These are phyloP conservation scores for Ciconia stormi DNA, from an alignment of 2,113 vertebrate species.

Conservation along the genomic window DNA sequence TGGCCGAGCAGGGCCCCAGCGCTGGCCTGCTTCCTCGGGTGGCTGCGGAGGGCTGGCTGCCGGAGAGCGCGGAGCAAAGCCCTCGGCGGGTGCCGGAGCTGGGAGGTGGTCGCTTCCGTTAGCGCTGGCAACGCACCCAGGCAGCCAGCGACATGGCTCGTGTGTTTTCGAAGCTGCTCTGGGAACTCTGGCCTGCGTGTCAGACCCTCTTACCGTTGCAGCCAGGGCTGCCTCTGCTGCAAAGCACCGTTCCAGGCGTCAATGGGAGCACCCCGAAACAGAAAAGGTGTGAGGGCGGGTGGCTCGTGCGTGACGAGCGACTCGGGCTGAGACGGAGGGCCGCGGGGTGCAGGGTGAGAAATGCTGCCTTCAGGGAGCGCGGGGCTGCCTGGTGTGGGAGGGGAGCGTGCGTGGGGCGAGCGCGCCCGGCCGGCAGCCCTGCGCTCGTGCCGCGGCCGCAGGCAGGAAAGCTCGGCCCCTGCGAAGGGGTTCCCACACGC, in stretches of 20 bases:
- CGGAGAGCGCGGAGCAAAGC: background rate
- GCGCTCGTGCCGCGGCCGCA: background rate
- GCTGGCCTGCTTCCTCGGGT: background rate
- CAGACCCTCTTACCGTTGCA: background rate
- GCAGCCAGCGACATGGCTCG: background rate
- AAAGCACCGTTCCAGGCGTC: background rate
- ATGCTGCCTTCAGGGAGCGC: fast-evolving
- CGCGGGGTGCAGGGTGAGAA: background rate
- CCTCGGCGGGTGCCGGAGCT: background rate
- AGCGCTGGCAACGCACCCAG: fast-evolving
- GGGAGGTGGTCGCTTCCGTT: background rate
- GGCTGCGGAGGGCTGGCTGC: background rate
- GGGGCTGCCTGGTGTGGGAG: background rate
- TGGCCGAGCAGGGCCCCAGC: background rate
- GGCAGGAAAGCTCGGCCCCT: background rate
- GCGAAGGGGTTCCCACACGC: fast-evolving
- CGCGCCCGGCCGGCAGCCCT: no score
- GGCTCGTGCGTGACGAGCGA: fast-evolving
- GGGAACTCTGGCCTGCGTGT: no score
- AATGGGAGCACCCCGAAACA: background rate
- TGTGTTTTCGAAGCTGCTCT: fast-evolving
- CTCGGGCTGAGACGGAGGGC: background rate
- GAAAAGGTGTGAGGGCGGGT: background rate
- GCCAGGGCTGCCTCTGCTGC: background rate
- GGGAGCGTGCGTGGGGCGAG: background rate